phyloP scores from a whole-genome alignment of 2,888 invertebrate species.

The Hoplodrina ambigua region DNA sequence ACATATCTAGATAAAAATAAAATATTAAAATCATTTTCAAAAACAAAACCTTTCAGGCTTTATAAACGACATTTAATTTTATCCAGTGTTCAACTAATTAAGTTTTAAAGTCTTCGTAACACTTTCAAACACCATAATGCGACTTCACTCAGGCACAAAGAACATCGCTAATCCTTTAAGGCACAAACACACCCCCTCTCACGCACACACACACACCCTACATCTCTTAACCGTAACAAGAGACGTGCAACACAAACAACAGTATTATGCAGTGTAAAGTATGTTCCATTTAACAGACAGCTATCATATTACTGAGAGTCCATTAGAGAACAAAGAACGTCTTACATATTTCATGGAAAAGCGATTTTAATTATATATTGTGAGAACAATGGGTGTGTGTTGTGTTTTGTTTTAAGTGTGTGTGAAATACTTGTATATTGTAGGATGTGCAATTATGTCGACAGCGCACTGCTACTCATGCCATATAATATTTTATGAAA shows the following conservation, averaged over 20 bases:
- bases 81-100: not conserved
- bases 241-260: slow-evolving; percentile 47
- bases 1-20: too few species aligned
- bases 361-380: slow-evolving; percentile 60
- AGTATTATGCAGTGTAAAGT: slow-evolving; percentile 54
- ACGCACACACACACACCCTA: too few species aligned
- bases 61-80: too few species aligned
- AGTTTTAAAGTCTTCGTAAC: not conserved
- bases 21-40: too few species aligned
- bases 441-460: not conserved
- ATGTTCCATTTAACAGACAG: slow-evolving; percentile 57
- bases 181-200: not conserved
- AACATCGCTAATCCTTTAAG: not conserved
- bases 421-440: not conserved
- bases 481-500: too few species aligned
- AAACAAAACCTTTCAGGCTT: too few species aligned
- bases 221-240: slow-evolving; percentile 32
- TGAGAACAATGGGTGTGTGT: slow-evolving; percentile 31
- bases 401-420: slow-evolving; percentile 16
- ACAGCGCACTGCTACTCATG: too few species aligned
- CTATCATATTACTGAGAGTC: slow-evolving; percentile 66
- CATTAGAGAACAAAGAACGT: slow-evolving; percentile 65
- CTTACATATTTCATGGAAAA: slow-evolving; percentile 45
- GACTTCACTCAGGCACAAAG: not conserved
- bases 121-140: not conserved